Evolutionary conservation across 2,888 invertebrate genomes (phyloP).

Genomic region (Limenitis camilla): DNA sequence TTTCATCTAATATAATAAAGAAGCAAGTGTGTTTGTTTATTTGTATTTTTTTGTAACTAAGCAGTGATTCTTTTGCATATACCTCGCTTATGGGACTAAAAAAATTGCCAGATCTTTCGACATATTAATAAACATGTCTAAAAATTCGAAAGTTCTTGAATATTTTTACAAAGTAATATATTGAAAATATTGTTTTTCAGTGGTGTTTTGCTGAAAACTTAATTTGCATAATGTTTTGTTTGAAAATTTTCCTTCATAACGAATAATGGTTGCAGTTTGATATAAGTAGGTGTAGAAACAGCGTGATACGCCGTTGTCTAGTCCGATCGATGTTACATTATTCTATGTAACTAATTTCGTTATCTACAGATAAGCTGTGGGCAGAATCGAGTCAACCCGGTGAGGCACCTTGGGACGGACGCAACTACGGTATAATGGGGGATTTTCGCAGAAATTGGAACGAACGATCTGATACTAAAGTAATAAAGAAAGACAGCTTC

Average conservation of each 20-base stretch:
- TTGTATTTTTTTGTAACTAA: no score
- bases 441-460: slow-evolving; percentile 31
- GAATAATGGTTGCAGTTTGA: background rate
- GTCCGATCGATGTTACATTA: slow-evolving; percentile 56
- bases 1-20: no score
- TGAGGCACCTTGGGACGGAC: slow-evolving; percentile 43
- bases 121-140: no score
- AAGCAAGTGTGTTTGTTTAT: no score
- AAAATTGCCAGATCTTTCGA: no score
- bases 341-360: slow-evolving; percentile 57
- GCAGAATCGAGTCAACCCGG: slow-evolving; percentile 42
- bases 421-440: slow-evolving; percentile 30
- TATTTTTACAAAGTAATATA: no score
- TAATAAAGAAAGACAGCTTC: slow-evolving; percentile 7
- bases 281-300: slow-evolving; percentile 7
- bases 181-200: no score
- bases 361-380: slow-evolving; percentile 69
- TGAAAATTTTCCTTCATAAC: slow-evolving; percentile 17
- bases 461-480: slow-evolving; percentile 17
- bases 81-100: no score
- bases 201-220: slow-evolving; percentile 25
- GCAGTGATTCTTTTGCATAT: no score
- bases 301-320: slow-evolving; percentile 27
- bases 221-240: slow-evolving; percentile 46
- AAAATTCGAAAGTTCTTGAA: no score